These are phyloP conservation scores for Hermetia illucens DNA, from an alignment of 1,140 invertebrate species.

Conservation along the genomic window DNA sequence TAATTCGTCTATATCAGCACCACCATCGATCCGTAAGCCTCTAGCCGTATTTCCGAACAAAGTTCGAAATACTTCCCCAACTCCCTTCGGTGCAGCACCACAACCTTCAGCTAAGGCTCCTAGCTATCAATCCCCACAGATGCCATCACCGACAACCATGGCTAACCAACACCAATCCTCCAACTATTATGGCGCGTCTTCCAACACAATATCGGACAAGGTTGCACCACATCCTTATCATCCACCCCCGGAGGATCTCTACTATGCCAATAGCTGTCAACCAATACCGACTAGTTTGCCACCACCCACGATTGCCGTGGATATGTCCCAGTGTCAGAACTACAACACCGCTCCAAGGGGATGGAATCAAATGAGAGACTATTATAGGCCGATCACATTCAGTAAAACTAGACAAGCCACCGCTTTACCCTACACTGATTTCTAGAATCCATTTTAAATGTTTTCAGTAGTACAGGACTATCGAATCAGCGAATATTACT, in stretches of 20 bases:
- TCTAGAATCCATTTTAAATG: no score
- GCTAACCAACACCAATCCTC: conserved; percentile 14
- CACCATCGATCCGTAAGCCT: conserved; percentile 8
- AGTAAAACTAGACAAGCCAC: conserved; percentile 34
- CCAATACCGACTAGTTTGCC: not conserved
- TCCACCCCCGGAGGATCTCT: not conserved
- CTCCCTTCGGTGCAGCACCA: conserved; percentile 8
- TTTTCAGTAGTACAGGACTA: no score
- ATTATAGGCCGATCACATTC: conserved; percentile 55
- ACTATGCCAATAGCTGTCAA: not conserved
- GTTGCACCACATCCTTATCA: conserved; percentile 1
- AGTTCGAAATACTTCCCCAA: conserved; percentile 14
- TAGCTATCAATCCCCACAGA: not conserved
- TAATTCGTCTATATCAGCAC: conserved; percentile 7
- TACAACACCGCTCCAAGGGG: conserved; percentile 71
- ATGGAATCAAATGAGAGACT: conserved; percentile 49
- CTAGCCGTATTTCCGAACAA: conserved; percentile 2
- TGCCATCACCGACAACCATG: conserved; percentile 9
- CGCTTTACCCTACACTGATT: conserved; percentile 45
- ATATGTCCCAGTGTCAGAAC: conserved; percentile 32
- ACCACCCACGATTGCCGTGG: not conserved
- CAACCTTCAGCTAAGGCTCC: conserved; percentile 2
- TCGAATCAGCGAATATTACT: no score
- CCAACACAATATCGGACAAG: conserved; percentile 2
- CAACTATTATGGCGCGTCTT: conserved; percentile 9